Evolutionary conservation across 2,888 invertebrate genomes (phyloP).

Genomic region (Poecilobothrus nobilitatus): DNA sequence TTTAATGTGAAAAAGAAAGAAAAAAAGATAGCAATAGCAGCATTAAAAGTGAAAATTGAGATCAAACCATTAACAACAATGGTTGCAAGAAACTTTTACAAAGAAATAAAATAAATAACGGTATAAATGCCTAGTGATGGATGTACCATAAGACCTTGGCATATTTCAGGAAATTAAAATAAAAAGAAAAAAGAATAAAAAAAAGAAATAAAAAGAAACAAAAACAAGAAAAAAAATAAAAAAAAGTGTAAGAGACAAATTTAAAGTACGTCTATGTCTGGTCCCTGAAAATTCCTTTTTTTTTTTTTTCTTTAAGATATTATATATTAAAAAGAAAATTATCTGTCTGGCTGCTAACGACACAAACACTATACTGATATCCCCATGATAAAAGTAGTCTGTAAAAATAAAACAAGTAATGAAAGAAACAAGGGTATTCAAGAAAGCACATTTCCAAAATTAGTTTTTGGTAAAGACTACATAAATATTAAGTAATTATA

Average conservation of each 20-base stretch:
- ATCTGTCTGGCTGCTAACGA: neutral
- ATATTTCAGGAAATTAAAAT: neutral
- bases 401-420: neutral
- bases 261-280: neutral
- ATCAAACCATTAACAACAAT: too few species aligned
- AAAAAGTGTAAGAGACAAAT: too few species aligned
- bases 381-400: neutral
- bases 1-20: too few species aligned
- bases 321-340: neutral
- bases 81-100: too few species aligned
- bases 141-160: neutral
- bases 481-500: too few species aligned
- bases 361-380: neutral
- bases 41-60: too few species aligned
- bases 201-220: neutral
- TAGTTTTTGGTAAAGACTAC: too few species aligned
- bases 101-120: neutral
- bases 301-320: too few species aligned
- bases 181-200: neutral
- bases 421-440: too few species aligned
- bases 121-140: conserved; percentile 3
- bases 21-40: too few species aligned
- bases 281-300: neutral
- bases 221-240: too few species aligned
- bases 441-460: too few species aligned